Evolutionary conservation across 2,113 vertebrate species (phyloP), one percentile per base, ranked within the genome.

Genomic region (Engraulis encrasicolus): DNA sequence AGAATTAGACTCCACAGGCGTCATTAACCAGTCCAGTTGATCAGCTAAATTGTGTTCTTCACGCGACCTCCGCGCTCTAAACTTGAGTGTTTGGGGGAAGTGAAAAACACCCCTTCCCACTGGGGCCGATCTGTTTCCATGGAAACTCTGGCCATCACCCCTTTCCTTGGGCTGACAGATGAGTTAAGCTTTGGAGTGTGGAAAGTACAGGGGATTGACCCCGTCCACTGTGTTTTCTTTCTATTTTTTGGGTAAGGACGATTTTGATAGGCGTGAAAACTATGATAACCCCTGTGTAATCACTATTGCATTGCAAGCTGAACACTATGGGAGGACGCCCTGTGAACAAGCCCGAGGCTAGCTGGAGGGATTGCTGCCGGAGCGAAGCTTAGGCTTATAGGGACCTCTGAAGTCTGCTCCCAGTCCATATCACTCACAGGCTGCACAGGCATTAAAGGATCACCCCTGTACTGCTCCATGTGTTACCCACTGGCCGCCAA

Each of bases 271-370:
- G 77, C 34, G 78, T 74, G 66, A 74, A 74, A 74, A 74, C 85
- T 82, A 83, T 85, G 84, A 83, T 45, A 71, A 84, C 87, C 7
- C 1, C 91, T 86, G 89, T 89, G 89, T 86, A 91, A 91, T 92
- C 92, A 92, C 90, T 79, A 80, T 92, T 91, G 88, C 91, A 88
- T 87, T 85, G 88, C 87, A 92, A 90, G 91, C 91, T 89, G 89
- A 90, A 90, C 85, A 85, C 90, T 74, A 74, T 74, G 66, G 66
- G 66, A 74, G 34, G 31, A 74, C 31, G 23, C 14, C 66, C 66
- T 74, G 15, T 74, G 31, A 89, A 81, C 78, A 90, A 82, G 87
- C 89, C 81, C 0, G 4, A 79, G 88, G 90, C 19, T 50, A 87
- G 89, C 90, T 79, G 84, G 85, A 36, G 89, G 92, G 88, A 88